phyloP scores from a whole-genome alignment of 2,113 vertebrate genomes.

The Datnioides undecimradiatus region DNA sequence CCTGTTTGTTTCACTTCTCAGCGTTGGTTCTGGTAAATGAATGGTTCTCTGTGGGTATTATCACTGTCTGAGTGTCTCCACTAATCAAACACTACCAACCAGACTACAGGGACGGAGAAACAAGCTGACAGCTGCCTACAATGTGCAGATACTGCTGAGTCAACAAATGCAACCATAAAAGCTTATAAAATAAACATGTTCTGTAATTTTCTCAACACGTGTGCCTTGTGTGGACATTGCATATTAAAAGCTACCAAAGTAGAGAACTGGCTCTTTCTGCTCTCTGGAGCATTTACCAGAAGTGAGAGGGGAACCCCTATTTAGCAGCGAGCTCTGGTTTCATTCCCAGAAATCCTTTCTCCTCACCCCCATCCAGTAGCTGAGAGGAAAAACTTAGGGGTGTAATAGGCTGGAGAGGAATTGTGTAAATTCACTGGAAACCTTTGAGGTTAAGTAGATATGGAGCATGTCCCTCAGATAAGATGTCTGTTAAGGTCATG shows the following conservation, averaged over 20 bases:
- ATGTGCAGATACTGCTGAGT: constrained; percentile 48
- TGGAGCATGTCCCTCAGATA: constrained; percentile 1
- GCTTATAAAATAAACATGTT: constrained; percentile 54
- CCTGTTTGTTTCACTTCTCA: constrained; percentile 12
- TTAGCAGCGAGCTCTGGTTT: constrained; percentile 63
- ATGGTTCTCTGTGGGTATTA: constrained; percentile 7
- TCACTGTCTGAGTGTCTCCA: no score
- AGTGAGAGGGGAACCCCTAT: constrained; percentile 65
- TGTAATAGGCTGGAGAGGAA: background rate
- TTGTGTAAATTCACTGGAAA: constrained; percentile 3
- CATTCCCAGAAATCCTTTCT: constrained; percentile 63
- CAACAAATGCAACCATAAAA: constrained; percentile 47
- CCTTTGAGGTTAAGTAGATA: background rate
- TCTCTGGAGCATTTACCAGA: constrained; percentile 54
- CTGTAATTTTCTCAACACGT: constrained; percentile 59
- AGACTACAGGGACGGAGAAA: background rate
- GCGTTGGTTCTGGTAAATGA: background rate
- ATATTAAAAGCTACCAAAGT: constrained; percentile 47
- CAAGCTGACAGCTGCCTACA: constrained; percentile 44
- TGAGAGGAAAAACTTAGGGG: constrained; percentile 26
- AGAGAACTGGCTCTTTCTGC: constrained; percentile 23
- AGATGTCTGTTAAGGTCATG: constrained; percentile 2
- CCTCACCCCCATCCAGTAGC: constrained; percentile 20
- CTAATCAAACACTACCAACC: background rate
- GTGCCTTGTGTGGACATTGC: constrained; percentile 30